These are phyloP conservation scores for Callaeas wilsoni DNA, from an alignment of 2,113 vertebrate species.

Conservation along the genomic window DNA sequence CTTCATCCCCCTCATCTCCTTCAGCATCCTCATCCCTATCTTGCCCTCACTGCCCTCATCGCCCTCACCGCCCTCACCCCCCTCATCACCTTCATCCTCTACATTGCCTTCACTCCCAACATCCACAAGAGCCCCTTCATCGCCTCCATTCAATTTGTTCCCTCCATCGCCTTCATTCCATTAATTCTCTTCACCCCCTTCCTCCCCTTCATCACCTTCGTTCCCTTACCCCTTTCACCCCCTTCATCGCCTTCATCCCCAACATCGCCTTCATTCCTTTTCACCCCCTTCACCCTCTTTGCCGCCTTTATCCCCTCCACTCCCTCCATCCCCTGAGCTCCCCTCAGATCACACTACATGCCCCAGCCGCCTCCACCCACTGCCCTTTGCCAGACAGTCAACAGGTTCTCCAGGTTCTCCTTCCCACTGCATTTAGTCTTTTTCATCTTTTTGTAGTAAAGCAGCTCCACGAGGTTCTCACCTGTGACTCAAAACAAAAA, in stretches of 20 bases:
- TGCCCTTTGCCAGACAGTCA: not conserved
- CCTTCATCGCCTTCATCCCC: not conserved
- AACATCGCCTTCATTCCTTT: not conserved
- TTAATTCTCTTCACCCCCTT: not conserved
- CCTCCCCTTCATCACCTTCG: not conserved
- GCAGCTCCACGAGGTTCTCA: not conserved
- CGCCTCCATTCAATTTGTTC: not conserved
- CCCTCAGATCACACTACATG: not conserved
- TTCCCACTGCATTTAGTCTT: not conserved
- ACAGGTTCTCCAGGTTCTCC: not conserved
- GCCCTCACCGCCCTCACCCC: not conserved
- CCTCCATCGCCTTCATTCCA: not conserved
- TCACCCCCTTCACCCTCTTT: not conserved
- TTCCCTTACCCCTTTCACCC: not conserved
- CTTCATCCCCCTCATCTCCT: not conserved
- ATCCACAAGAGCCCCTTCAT: not conserved
- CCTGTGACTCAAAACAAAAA: not conserved
- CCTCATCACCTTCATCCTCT: not conserved
- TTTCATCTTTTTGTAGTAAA: not conserved
- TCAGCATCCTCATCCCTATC: accelerated
- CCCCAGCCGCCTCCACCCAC: not conserved
- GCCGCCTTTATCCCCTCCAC: not conserved
- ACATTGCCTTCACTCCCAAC: not conserved
- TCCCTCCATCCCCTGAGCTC: not conserved
- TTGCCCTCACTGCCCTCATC: not conserved